A percentile compares a stretch with the other conserved stretches of the same genome.
phyloP scores from a whole-genome alignment of 2,797 vertebrate genomes.

The Nothura maculosa region DNA sequence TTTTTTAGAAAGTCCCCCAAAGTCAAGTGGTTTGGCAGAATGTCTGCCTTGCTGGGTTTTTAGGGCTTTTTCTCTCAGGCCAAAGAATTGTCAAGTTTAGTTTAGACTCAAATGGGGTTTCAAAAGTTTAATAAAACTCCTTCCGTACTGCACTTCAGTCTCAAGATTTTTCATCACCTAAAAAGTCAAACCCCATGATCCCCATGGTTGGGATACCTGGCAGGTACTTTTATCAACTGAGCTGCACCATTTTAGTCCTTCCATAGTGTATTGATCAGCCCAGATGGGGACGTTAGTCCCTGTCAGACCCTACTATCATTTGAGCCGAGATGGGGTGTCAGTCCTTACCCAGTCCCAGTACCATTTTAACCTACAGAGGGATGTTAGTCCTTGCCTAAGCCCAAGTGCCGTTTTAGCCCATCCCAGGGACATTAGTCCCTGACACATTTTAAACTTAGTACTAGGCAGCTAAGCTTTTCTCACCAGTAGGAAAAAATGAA shows the following conservation, averaged over 20 bases:
- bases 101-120: not conserved
- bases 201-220: not conserved
- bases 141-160: not conserved
- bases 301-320: too few species aligned
- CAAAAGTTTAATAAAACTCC: not conserved
- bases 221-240: not conserved
- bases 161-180: not conserved
- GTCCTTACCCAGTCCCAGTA: too few species aligned
- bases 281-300: too few species aligned
- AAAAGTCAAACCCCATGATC: too few species aligned
- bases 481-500: not conserved
- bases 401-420: too few species aligned
- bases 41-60: not conserved
- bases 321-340: too few species aligned
- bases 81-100: not conserved
- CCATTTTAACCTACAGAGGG: too few species aligned
- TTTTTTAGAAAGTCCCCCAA: not conserved
- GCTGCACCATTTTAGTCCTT: not conserved
- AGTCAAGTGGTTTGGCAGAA: not conserved
- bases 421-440: too few species aligned
- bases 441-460: fast-evolving
- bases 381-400: too few species aligned
- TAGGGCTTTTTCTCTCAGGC: not conserved
- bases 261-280: too few species aligned
- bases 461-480: not conserved